Base-by-base conservation (phyloP, 92 coral and sea anemone species). In the Pocillopora meandrina region DNA sequence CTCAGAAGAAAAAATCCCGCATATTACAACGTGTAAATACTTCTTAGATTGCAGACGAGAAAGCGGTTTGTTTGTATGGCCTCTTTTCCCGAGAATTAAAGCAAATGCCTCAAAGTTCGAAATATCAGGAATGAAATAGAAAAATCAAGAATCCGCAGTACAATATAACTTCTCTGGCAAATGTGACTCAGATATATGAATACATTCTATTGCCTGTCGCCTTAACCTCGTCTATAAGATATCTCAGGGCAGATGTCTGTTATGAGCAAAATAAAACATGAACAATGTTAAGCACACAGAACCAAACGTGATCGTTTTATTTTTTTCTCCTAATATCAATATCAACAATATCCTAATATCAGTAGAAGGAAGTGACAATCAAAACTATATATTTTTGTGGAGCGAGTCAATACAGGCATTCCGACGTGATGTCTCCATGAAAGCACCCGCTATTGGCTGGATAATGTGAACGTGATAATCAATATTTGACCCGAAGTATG, bases 261-360 rank as follows among this genome's bases (percentile, higher is more conserved):
- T 55, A 33, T 31, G 10, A 52, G 14, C 12, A 16, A 70, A 81
- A 60, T 36, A 35, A 71, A 12, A 55, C 71, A 36, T 18, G 52
- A n/a, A 19, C 12, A 17, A n/a, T 11, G n/a, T 36, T 15, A 59
- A 58, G 56, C 18, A 35, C 71, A 14, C 34, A 34, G 55, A 55
- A 33, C 62, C 11, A 17, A 81, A 59, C 77, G 85, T 61, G 65
- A 71, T 81, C 85, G n/a, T 34, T 60, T 81, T 57, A 36, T 81
- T 71, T 0, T 57, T 19, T 18, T 10, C 9, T 19, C 14, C 64
- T 35, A 18, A 71, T 81, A 70, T n/a, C 35, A 21, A 36, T 26
- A 26, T 19, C 14, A 70, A 13, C 35, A 21, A 36, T 26, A 26
- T 19, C 14, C 64, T 35, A 18, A 71, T 81, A 70, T n/a, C 35